Base-by-base conservation (phyloP, 53 echinoderm and acorn worm species). In the Stichopus horrens region DNA sequence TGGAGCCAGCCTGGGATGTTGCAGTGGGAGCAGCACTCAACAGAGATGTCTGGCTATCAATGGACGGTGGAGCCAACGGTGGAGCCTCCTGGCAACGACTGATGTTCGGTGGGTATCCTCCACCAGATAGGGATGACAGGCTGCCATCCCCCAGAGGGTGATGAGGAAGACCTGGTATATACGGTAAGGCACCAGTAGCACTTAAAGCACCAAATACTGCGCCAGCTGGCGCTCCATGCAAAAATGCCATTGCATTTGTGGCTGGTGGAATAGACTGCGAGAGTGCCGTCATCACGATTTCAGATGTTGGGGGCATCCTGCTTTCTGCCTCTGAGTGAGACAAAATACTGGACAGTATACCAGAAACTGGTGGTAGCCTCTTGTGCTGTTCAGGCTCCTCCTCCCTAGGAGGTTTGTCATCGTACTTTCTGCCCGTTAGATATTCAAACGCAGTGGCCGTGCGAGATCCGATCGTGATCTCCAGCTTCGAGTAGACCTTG, bases 211-310 rank as follows among this genome's bases (percentile, higher is more conserved):
- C 67, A 67, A 85, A 85, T 6, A 85, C 85, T 5, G 63, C 59
- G 7, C 65, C 65, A 5, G 9, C 51, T 14, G 85, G 67, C 52
- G 63, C 85, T 6, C 85, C 85, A 16, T 85, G 85, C 10, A 85
- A 52, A 13, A 85, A 66, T 16, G 85, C 68, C 85, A 85, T 85
- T 7, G 85, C 85, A 67, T 85, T 85, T 6, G 85, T 37, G 13
- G 65, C 67, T 53, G 63, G 66, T 10, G 68, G 68, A 5, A 85
- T 66, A 18, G 85, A 66, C 67, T 85, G 85, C 6, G 85, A 85
- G 85, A 85, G 85, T 4, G 85, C 85, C 3, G 63, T 85, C 85
- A 67, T 85, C 21, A 85, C 85, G 14, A 85, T 85, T 18, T 85
- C 85, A 4, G 85, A 85, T 23, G 85, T 85, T 6, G 85, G 85